Evolutionary conservation across 2,888 invertebrate genomes (phyloP).

Genomic region (Copidosoma aretas): DNA sequence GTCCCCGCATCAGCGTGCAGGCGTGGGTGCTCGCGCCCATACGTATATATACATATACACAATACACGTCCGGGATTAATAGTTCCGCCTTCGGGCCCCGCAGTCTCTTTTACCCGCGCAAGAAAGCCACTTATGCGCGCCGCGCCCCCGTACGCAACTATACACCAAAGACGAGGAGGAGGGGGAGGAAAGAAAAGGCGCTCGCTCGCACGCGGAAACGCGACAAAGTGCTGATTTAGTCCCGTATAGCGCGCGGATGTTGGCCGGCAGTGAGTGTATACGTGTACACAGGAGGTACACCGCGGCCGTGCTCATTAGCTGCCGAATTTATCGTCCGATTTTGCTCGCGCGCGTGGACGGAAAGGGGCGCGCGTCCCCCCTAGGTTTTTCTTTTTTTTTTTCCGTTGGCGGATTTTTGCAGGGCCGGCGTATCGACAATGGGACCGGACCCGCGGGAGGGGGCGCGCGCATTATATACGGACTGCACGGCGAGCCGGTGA

Average conservation of each 20-base stretch:
- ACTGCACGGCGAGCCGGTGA: background rate
- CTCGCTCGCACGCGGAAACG: conserved; percentile 25
- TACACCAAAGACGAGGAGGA: no score
- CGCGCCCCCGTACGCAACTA: background rate
- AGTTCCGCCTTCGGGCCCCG: conserved; percentile 34
- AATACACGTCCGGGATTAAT: conserved; percentile 39
- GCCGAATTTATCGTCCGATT: conserved; percentile 37
- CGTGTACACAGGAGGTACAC: no score
- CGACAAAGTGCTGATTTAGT: conserved; percentile 32
- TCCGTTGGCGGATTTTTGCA: conserved; percentile 19
- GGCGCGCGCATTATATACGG: background rate
- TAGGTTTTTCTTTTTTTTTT: no score
- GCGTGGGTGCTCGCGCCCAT: conserved; percentile 51
- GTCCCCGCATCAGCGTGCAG: conserved; percentile 7
- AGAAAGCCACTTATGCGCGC: background rate
- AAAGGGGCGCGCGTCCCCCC: background rate
- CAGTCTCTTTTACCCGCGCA: conserved; percentile 17
- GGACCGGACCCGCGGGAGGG: conserved; percentile 23
- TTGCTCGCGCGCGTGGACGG: background rate
- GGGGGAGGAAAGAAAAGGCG: no score
- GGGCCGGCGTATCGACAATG: conserved; percentile 22
- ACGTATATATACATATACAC: no score
- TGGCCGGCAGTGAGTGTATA: background rate
- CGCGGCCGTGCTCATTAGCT: conserved; percentile 37
- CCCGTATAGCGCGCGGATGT: background rate